Evolutionary conservation across 1,140 invertebrate species (phyloP).

Genomic region (Megalopta genalis): DNA sequence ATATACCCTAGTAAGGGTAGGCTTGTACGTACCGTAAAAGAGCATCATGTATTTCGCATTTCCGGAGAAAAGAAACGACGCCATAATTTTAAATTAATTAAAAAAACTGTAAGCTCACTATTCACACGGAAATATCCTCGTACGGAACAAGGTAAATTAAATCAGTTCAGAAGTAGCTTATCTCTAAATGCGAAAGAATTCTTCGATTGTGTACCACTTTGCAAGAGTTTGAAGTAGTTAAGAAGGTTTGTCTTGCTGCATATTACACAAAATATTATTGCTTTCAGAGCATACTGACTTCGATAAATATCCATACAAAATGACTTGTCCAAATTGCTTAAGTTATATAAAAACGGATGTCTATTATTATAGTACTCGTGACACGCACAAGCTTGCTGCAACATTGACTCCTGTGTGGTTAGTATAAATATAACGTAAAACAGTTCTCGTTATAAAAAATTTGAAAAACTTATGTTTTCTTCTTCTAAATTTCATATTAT

Average conservation of each 20-base stretch:
- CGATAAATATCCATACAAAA: conserved; percentile 5
- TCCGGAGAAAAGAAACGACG: not conserved
- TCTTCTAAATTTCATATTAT: no score
- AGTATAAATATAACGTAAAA: not conserved
- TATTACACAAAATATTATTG: not conserved
- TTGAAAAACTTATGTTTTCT: not conserved
- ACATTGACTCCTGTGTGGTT: conserved; percentile 32
- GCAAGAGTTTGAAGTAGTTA: no score
- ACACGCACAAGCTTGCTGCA: conserved; percentile 20
- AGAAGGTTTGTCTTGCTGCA: no score
- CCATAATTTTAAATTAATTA: not conserved
- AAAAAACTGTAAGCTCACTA: not conserved
- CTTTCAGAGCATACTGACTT: conserved; percentile 39
- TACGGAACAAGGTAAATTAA: not conserved
- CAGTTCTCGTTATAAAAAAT: not conserved
- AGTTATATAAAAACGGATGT: conserved; percentile 31
- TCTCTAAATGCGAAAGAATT: no score
- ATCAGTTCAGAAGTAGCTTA: not conserved
- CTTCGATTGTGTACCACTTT: no score
- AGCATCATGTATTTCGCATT: not conserved
- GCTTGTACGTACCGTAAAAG: no score
- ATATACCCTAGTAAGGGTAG: not conserved
- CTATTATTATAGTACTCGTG: conserved; percentile 10
- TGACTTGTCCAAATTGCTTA: conserved; percentile 44
- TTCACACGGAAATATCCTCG: not conserved